Evolutionary conservation across 2,888 invertebrate genomes (phyloP).

Genomic region (Idaea straminata): DNA sequence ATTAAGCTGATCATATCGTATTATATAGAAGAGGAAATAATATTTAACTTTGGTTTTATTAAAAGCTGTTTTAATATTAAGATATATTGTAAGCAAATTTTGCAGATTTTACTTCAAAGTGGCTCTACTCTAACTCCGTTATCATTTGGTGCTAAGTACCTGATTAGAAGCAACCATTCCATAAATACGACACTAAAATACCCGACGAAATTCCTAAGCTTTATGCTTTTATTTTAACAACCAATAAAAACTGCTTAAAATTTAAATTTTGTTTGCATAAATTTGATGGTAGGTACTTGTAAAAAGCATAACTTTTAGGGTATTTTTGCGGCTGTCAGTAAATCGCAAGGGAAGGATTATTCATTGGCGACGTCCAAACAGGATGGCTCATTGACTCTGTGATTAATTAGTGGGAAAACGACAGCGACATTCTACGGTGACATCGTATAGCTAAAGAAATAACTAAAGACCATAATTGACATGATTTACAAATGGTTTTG

Average conservation of each 20-base stretch:
- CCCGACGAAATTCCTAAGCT: not conserved
- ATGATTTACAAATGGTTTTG: not conserved
- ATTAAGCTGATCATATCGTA: not conserved
- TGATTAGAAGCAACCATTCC: not conserved
- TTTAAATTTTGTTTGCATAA: constrained; percentile 30
- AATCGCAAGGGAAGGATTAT: constrained; percentile 69
- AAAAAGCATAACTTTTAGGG: constrained; percentile 41
- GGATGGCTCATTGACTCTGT: constrained; percentile 77
- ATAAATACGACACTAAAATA: not conserved
- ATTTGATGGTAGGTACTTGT: constrained; percentile 34
- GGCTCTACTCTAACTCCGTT: not conserved
- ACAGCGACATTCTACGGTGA: constrained; percentile 67
- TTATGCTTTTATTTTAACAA: constrained; percentile 16
- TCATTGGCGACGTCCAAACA: constrained; percentile 73
- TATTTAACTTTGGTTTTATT: not conserved
- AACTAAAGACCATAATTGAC: constrained; percentile 33
- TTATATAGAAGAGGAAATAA: not conserved
- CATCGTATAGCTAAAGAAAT: constrained; percentile 50
- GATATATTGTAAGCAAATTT: not conserved
- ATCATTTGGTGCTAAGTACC: not conserved
- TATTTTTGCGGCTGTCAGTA: constrained; percentile 48
- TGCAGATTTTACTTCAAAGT: not conserved
- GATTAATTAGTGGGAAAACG: constrained; percentile 73
- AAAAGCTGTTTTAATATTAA: no score
- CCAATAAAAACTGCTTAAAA: constrained; percentile 20